Percentiles rank a stretch among this genome's conserved stretches.
Conservation (phyloP, 1,140 invertebrate species). For the Calliopsis andreniformis region DNA sequence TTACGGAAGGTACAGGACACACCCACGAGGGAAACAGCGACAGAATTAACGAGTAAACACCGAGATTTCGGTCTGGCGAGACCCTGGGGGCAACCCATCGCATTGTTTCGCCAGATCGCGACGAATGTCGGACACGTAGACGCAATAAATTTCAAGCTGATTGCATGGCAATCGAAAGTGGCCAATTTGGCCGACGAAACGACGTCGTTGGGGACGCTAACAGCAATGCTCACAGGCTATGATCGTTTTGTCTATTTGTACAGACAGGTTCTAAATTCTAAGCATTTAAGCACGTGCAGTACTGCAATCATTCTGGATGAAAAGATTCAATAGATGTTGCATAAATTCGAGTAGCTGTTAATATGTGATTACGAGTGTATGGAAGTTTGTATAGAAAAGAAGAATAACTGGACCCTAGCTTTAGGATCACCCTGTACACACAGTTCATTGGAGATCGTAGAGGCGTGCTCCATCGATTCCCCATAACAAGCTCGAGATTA, state of each 20-base stretch:
- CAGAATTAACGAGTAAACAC: slow-evolving; percentile 24
- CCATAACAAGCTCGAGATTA: slow-evolving; percentile 17
- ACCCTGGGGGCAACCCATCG: background rate
- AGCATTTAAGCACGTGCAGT: too few species aligned
- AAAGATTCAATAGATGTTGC: too few species aligned
- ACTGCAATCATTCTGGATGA: too few species aligned
- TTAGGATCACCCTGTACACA: background rate
- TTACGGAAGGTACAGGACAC: slow-evolving; percentile 10
- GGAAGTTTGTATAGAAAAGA: too few species aligned
- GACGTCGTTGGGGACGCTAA: slow-evolving; percentile 14
- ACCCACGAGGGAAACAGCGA: background rate
- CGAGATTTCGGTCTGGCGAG: slow-evolving; percentile 5
- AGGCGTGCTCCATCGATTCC: slow-evolving; percentile 23
- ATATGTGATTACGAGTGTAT: too few species aligned
- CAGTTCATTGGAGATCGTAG: background rate
- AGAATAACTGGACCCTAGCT: too few species aligned
- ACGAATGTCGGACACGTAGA: slow-evolving; percentile 26
- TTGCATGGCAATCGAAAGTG: slow-evolving; percentile 19
- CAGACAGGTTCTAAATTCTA: background rate
- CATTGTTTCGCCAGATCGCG: slow-evolving; percentile 37
- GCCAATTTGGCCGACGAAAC: slow-evolving; percentile 33
- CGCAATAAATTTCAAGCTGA: slow-evolving; percentile 39
- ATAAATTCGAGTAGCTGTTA: too few species aligned
- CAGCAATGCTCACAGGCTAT: slow-evolving; percentile 9
- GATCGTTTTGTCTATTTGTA: background rate